A percentile compares a stretch with the other conserved stretches of the same genome.
These are phyloP conservation scores for Octonoba sinensis DNA, from an alignment of 2,888 invertebrate genomes.

Conservation along the genomic window DNA sequence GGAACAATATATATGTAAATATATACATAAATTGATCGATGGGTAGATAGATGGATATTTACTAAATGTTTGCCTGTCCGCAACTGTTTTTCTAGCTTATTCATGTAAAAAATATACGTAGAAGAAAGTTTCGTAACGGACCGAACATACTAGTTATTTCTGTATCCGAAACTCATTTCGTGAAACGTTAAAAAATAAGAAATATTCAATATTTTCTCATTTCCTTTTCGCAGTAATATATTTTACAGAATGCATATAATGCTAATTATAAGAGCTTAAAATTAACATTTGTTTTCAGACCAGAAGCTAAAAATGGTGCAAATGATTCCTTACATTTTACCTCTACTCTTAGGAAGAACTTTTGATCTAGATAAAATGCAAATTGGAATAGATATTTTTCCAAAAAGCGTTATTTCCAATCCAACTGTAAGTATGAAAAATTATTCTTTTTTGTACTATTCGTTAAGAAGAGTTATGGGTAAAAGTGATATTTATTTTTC, in stretches of 20 bases:
- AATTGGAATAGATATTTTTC: constrained; percentile 61
- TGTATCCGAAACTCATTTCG: no score
- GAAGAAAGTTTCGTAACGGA: no score
- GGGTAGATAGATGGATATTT: neutral
- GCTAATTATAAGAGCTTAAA: no score
- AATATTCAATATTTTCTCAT: no score
- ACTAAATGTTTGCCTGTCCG: no score
- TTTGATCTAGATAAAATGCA: constrained; percentile 47
- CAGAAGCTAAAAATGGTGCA: constrained; percentile 9
- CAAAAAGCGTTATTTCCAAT: constrained; percentile 21
- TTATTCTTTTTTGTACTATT: no score
- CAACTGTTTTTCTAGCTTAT: no score
- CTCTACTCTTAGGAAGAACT: constrained; percentile 52
- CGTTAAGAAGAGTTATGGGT: no score
- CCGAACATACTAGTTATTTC: no score
- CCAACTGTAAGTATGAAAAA: constrained; percentile 28
- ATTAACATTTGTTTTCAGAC: neutral
- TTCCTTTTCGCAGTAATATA: neutral
- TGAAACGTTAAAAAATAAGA: no score
- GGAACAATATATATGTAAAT: constrained; percentile 12
- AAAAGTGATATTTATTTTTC: neutral
- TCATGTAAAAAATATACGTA: no score
- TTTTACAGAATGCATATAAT: neutral
- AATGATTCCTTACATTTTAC: constrained; percentile 46
- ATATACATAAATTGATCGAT: constrained; percentile 6